Conservation (phyloP, 2,888 invertebrate species). For the Mythimna vitellina region DNA sequence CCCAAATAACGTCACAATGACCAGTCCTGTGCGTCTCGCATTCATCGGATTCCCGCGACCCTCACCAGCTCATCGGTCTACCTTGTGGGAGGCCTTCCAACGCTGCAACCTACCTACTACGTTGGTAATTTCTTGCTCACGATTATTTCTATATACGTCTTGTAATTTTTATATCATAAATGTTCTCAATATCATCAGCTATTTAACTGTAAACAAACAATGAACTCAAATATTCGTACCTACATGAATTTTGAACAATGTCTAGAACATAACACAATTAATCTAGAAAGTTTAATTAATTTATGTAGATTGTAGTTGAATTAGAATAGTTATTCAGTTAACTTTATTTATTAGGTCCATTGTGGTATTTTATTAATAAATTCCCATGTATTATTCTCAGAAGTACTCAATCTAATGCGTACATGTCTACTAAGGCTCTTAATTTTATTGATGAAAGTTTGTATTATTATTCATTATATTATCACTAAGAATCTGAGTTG, state of each 20-base stretch:
- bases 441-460: conserved; percentile 25
- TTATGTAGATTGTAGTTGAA: conserved; percentile 9
- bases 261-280: conserved; percentile 16
- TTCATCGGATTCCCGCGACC: too few relatives aligned
- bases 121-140: neutral
- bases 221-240: too few relatives aligned
- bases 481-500: conserved; percentile 1
- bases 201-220: too few relatives aligned
- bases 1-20: too few relatives aligned
- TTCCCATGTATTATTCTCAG: conserved; percentile 13
- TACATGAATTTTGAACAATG: conserved; percentile 10
- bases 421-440: neutral
- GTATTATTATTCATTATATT: neutral
- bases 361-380: neutral
- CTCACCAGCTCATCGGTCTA: too few relatives aligned
- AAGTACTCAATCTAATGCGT: neutral
- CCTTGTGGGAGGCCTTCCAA: too few relatives aligned
- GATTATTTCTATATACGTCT: neutral
- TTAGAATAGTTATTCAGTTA: conserved; percentile 28
- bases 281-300: conserved; percentile 32
- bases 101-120: too few relatives aligned
- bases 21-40: too few relatives aligned
- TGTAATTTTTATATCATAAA: neutral
- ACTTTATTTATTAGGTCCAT: conserved; percentile 33
- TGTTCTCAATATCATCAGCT: too few relatives aligned